Evolutionary conservation across 2,113 vertebrate species (phyloP).

Genomic region (Neolamprologus kungweensis): DNA sequence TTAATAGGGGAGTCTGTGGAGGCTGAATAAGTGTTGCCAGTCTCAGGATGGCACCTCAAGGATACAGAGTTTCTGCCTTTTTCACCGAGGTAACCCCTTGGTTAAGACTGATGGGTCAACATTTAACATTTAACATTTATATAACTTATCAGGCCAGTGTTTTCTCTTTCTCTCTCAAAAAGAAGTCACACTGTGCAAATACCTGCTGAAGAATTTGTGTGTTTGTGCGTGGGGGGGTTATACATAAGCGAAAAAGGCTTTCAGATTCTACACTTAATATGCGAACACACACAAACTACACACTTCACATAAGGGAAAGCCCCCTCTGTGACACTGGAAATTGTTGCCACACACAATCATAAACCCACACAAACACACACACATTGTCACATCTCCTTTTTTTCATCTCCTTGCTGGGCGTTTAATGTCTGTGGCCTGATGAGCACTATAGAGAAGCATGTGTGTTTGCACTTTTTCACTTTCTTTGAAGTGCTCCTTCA

Average conservation of each 20-base stretch:
- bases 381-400: background rate
- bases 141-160: background rate
- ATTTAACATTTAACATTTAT: too few relatives aligned
- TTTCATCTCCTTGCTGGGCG: background rate
- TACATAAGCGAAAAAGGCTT: background rate
- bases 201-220: background rate
- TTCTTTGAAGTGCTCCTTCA: constrained; percentile 42
- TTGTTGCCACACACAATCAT: background rate
- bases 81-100: background rate
- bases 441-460: background rate
- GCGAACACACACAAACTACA: background rate
- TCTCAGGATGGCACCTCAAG: background rate
- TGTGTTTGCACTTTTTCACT: constrained; percentile 15
- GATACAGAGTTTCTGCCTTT: background rate
- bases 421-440: constrained; percentile 12
- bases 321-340: constrained; percentile 17
- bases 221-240: background rate
- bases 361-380: background rate
- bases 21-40: background rate
- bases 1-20: background rate
- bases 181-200: background rate
- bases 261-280: background rate
- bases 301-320: background rate
- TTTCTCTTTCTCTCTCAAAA: background rate
- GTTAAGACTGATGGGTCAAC: background rate